phyloP scores from a whole-genome alignment of 2,113 vertebrate species.

The human (Homo sapiens) region GRCh38 chr6:149424001-149424500 shows the following conservation, averaged over 20 bases:
- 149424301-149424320: accelerated
- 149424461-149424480: neutral
- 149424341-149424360: neutral
- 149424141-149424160: neutral
- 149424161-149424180: no score
- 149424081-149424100: neutral
- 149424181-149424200: neutral
- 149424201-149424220: neutral
- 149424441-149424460: neutral
- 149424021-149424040: neutral
- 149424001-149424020: neutral
- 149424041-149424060: neutral
- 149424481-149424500: accelerated
- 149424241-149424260: accelerated
- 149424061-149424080: accelerated
- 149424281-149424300: accelerated
- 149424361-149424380: accelerated
- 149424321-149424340: neutral
- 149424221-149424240: neutral
- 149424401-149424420: neutral
- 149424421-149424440: accelerated
- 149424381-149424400: neutral
- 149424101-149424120: accelerated
- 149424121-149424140: neutral
- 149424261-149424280: no score